Evolutionary conservation across 2,113 vertebrate species (phyloP).

Genomic region (Labeo rohita): DNA sequence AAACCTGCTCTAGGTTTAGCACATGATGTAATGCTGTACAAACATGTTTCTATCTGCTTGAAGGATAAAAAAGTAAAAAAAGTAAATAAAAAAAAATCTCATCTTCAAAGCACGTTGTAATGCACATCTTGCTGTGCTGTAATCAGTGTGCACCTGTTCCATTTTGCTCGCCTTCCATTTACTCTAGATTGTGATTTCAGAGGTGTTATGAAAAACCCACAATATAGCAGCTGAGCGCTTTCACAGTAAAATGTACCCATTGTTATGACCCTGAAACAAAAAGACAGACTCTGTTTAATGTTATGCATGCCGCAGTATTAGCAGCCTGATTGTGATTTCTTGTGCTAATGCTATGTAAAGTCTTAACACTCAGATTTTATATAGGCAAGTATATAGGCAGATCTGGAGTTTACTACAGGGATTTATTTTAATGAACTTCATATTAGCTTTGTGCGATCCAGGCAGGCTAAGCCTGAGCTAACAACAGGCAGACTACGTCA

Average conservation of each 20-base stretch:
- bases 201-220: constrained; percentile 21
- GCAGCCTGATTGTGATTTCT: background rate
- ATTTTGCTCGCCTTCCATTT: background rate
- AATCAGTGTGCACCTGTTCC: constrained; percentile 19
- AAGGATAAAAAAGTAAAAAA: background rate
- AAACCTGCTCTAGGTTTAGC: background rate
- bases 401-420: background rate
- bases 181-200: constrained; percentile 24
- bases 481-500: background rate
- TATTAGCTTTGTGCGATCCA: background rate
- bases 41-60: constrained; percentile 5
- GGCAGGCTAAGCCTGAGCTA: background rate
- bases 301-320: background rate
- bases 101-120: background rate
- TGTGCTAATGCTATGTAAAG: constrained; percentile 1
- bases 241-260: constrained; percentile 13
- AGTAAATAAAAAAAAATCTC: background rate
- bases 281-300: background rate
- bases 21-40: background rate
- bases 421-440: background rate
- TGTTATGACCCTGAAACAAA: background rate
- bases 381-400: background rate
- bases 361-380: background rate
- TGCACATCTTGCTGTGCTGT: constrained; percentile 7
- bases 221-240: constrained; percentile 8